Base-by-base conservation (phyloP, 53 echinoderm and acorn worm genomes). In the Echinometra lucunter region DNA sequence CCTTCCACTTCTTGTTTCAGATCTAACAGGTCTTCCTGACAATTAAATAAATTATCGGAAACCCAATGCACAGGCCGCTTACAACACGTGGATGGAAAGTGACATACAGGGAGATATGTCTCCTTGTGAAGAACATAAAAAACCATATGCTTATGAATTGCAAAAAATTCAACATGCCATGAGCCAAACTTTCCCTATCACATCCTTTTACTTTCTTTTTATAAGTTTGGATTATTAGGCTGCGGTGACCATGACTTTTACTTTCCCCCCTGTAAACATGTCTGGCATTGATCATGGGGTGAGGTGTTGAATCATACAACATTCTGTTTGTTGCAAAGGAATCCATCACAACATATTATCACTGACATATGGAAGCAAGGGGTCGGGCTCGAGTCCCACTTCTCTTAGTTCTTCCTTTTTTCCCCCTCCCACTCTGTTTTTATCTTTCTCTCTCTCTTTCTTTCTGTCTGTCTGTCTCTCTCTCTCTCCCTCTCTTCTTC, bases 181-280 rank as follows among this genome's bases (percentile, higher is more conserved):
- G 30, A 85, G 85, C 85, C 85, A 85, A 85, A 85, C 10, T 49
- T 49, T 85, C 45, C 85, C 85, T 49, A 49, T 49, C 40, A 40
- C 19, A 81, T 44, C 44, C 23, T 44, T 44, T 81, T 23, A 42
- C 35, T 34, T 85, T 85, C 85, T 49, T 44, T 81, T n/a, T 85
- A 44, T 45, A 17, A 42, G 81, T 85, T 85, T 85, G 49, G 10
- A 85, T 85, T 28, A 12, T 49, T 85, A 47, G 85, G 49, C n/a
- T 90, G 70, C 45, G 16, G 15, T 69, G 91, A 66, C 91, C 91
- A 40, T 91, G 91, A 91, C 91, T 91, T 91, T 91, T 91, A 91
- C 44, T 90, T 90, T 91, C 69, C 42, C 13, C 66, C 91, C 66
- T 91, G 70, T 91, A 70, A 91, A 91, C 44, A 69, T 17, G 91